Conservation (phyloP, 1,140 invertebrate genomes). For the Lordiphosa mommai region DNA sequence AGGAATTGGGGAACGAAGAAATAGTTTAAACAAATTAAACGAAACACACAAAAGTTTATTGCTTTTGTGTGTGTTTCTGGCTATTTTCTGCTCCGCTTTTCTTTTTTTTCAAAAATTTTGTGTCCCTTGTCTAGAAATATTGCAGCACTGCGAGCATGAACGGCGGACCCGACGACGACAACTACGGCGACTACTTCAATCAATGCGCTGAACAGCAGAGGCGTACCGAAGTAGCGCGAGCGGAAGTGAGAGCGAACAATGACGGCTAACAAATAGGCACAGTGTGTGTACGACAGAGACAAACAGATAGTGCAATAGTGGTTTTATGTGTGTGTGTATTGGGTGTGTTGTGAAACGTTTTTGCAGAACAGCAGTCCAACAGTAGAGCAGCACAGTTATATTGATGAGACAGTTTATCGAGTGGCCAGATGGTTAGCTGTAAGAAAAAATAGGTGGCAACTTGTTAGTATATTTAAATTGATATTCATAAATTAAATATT, state of each 20-base stretch:
- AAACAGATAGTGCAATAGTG: not conserved
- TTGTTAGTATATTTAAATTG: constrained; percentile 7
- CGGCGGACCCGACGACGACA: constrained; percentile 73
- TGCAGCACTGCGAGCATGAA: constrained; percentile 69
- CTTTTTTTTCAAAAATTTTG: constrained; percentile 47
- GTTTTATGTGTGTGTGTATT: constrained; percentile 11
- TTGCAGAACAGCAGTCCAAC: constrained; percentile 33
- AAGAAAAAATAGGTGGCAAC: constrained; percentile 44
- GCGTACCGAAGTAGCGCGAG: constrained; percentile 12
- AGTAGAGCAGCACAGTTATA: constrained; percentile 28
- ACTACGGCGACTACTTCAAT: constrained; percentile 52
- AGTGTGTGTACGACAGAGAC: constrained; percentile 29
- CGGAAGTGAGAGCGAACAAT: constrained; percentile 27
- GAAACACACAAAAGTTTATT: constrained; percentile 68
- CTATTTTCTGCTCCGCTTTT: constrained; percentile 60
- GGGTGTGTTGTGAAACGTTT: constrained; percentile 48
- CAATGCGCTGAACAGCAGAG: constrained; percentile 21
- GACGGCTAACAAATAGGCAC: constrained; percentile 15
- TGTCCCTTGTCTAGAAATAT: constrained; percentile 71
- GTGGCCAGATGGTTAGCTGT: constrained; percentile 49
- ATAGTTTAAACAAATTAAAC: constrained; percentile 50
- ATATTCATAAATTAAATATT: not conserved
- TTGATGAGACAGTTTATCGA: constrained; percentile 10
- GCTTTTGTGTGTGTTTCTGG: constrained; percentile 31
- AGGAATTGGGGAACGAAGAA: constrained; percentile 30